Conservation (phyloP, 2,888 invertebrate species). For the Epiblema foenella region DNA sequence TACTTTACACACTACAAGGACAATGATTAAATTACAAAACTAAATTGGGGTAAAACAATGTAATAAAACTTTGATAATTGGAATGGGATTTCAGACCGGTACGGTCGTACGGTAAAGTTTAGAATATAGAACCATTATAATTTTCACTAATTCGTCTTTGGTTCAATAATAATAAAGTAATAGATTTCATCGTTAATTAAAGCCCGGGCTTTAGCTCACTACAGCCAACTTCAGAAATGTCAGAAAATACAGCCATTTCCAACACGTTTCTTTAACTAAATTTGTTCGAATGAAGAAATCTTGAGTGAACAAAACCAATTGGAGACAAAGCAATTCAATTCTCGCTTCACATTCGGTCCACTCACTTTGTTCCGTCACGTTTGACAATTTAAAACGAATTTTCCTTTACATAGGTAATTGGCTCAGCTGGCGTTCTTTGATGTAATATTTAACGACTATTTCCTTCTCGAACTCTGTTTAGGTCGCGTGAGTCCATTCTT, state of each 20-base stretch:
- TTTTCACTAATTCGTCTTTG: neutral
- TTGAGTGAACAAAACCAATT: constrained; percentile 55
- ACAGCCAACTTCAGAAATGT: neutral
- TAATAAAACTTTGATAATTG: neutral
- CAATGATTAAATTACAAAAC: neutral
- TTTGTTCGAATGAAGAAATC: constrained; percentile 53
- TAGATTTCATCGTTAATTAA: neutral
- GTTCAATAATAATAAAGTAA: too few relatives aligned
- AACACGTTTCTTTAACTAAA: constrained; percentile 52
- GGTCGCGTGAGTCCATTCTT: constrained; percentile 36
- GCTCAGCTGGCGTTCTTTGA: constrained; percentile 49
- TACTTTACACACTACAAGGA: too few relatives aligned
- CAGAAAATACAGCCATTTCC: constrained; percentile 40
- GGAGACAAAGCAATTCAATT: constrained; percentile 58
- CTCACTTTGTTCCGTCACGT: constrained; percentile 46
- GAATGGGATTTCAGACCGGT: constrained; percentile 1
- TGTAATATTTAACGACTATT: constrained; percentile 32
- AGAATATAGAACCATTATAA: neutral
- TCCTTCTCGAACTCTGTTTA: constrained; percentile 22
- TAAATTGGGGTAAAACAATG: too few relatives aligned
- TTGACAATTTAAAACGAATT: constrained; percentile 46
- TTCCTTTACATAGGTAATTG: constrained; percentile 48
- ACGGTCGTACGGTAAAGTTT: neutral
- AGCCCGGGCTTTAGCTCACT: neutral
- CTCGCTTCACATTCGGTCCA: constrained; percentile 46